Evolutionary conservation across 2,797 vertebrate genomes (phyloP).

Genomic region (Gymnoscopelus microlampas): DNA sequence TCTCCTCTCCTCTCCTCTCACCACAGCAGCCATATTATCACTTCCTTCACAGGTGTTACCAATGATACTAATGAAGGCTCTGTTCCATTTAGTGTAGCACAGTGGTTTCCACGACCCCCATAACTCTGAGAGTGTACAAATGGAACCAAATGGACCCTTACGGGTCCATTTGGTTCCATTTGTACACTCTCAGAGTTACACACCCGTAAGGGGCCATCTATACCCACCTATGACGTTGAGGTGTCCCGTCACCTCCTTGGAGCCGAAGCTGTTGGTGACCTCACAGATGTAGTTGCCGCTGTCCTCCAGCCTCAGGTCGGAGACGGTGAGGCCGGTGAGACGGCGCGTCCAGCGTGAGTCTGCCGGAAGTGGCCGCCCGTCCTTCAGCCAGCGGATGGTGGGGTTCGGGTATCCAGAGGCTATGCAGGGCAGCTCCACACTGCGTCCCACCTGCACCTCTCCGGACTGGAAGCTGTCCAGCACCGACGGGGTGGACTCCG

Average conservation of each 20-base stretch:
- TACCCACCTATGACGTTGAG: conserved; percentile 92
- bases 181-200: no score
- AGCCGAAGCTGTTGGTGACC: conserved; percentile 98
- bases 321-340: conserved; percentile 92
- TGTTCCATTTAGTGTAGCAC: no score
- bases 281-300: conserved; percentile 97
- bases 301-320: conserved; percentile 92
- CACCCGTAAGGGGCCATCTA: no score
- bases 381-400: conserved; percentile 95
- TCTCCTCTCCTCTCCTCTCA: background rate
- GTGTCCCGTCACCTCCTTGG: conserved; percentile 93
- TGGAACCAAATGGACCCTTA: no score
- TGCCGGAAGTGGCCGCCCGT: conserved; percentile 89
- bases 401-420: conserved; percentile 96
- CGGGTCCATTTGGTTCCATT: no score
- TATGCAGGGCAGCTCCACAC: conserved; percentile 92
- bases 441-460: conserved; percentile 89
- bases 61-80: no score
- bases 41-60: no score
- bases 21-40: no score
- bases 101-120: no score
- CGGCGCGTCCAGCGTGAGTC: conserved; percentile 93
- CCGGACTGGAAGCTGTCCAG: conserved; percentile 95
- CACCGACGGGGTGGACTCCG: conserved; percentile 93
- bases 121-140: no score